phyloP scores from a whole-genome alignment of 2,888 invertebrate genomes.

The Eristalis pertinax region DNA sequence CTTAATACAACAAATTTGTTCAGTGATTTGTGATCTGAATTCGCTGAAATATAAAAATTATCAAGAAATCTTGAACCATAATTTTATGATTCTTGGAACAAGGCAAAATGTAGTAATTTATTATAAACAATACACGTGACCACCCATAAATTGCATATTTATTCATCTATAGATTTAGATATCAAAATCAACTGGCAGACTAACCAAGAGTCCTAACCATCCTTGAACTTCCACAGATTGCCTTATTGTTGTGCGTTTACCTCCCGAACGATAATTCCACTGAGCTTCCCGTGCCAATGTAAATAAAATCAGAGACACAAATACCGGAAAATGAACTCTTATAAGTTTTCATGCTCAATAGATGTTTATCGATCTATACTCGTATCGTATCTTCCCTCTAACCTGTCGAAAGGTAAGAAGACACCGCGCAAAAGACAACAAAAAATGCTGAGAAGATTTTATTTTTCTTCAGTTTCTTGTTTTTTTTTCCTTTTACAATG shows the following conservation, averaged over 20 bases:
- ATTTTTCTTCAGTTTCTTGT: background rate
- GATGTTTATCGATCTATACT: background rate
- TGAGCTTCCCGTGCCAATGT: background rate
- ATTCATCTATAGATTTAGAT: too few species aligned
- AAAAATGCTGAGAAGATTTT: background rate
- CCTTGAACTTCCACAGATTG: background rate
- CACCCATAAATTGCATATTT: too few species aligned
- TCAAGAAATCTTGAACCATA: too few species aligned
- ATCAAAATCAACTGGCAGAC: too few species aligned
- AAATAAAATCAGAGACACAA: slow-evolving; percentile 7
- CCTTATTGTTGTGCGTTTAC: background rate
- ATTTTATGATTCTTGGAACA: too few species aligned
- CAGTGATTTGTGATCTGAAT: too few species aligned
- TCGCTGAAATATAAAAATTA: too few species aligned
- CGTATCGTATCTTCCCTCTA: background rate
- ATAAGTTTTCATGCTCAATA: slow-evolving; percentile 6
- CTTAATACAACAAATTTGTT: too few species aligned
- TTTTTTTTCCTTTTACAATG: background rate
- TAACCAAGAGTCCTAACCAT: too few species aligned
- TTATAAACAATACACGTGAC: too few species aligned
- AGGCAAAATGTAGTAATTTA: too few species aligned
- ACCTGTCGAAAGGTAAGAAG: background rate
- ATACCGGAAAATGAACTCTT: slow-evolving; percentile 7
- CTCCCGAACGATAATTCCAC: background rate
- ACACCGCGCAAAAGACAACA: background rate